Percentiles rank a stretch among this genome's conserved stretches.
These are phyloP conservation scores for Bergia puertoricense DNA, from an alignment of 92 coral and sea anemone species.

Conservation along the genomic window DNA sequence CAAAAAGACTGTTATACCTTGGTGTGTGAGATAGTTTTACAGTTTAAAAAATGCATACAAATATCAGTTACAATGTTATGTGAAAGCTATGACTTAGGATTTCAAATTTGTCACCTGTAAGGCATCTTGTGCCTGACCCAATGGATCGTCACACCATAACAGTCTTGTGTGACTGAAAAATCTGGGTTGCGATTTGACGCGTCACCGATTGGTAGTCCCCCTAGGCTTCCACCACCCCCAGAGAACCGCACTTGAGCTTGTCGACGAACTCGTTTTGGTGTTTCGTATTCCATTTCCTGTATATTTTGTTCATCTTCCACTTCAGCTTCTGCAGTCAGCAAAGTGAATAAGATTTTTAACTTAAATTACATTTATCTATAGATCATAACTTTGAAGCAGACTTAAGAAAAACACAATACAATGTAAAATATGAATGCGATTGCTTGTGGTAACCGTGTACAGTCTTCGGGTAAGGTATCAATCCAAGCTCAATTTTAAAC, in stretches of 20 bases:
- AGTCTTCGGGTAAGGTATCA: too few relatives aligned
- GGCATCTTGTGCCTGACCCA: slow-evolving; percentile 72
- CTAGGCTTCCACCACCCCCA: slow-evolving; percentile 20
- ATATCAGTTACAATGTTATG: background rate
- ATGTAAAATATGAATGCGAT: background rate
- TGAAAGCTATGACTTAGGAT: background rate
- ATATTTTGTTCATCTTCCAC: background rate
- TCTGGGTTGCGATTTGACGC: slow-evolving; percentile 49
- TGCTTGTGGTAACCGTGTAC: background rate
- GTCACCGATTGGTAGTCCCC: background rate
- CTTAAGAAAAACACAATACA: background rate
- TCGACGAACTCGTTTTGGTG: slow-evolving; percentile 40
- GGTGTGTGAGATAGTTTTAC: background rate
- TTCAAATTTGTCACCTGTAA: slow-evolving; percentile 57
- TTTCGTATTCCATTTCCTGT: background rate
- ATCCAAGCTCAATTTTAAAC: too few relatives aligned
- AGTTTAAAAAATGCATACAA: too few relatives aligned
- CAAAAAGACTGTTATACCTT: too few relatives aligned
- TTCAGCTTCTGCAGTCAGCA: slow-evolving; percentile 9
- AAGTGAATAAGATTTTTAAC: background rate
- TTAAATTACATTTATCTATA: too few relatives aligned
- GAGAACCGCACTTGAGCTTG: slow-evolving; percentile 12
- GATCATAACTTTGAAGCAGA: background rate
- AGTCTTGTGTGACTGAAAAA: slow-evolving; percentile 82
- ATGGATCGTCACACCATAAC: slow-evolving; percentile 78